Evolutionary conservation across 2,888 invertebrate species (phyloP).

Genomic region (Disparrhopalites patrizii): DNA sequence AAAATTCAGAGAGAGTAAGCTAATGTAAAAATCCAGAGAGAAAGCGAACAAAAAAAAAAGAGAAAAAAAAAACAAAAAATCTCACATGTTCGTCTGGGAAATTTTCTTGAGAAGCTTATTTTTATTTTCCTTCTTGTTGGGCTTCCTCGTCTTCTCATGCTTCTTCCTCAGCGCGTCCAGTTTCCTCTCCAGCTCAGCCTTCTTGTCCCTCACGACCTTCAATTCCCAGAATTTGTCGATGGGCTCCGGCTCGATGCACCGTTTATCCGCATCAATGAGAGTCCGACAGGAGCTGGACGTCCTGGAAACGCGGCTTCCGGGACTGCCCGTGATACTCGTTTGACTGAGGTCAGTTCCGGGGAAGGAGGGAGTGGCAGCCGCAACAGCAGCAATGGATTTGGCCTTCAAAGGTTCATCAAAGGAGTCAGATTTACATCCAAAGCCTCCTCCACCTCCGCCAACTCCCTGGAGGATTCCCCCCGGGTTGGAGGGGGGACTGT

Average conservation of each 20-base stretch:
- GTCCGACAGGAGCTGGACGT: conserved; percentile 22
- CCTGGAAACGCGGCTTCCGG: conserved; percentile 5
- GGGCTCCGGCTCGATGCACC: conserved; percentile 69
- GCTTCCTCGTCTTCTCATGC: conserved; percentile 63
- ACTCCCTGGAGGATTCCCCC: background rate
- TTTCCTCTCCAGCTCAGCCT: conserved; percentile 79
- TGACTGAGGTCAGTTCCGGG: conserved; percentile 24
- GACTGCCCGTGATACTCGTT: conserved; percentile 33
- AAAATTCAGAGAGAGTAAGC: background rate
- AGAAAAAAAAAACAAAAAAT: conserved; percentile 42
- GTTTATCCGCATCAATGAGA: conserved; percentile 50
- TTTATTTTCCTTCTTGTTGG: conserved; percentile 49
- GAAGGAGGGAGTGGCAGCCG: background rate
- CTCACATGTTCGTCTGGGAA: conserved; percentile 76
- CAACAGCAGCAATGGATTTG: background rate
- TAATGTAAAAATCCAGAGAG: background rate
- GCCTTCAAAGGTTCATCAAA: conserved; percentile 20
- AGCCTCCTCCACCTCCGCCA: no score
- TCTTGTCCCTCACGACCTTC: conserved; percentile 78
- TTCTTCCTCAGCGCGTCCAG: conserved; percentile 75
- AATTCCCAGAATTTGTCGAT: conserved; percentile 74
- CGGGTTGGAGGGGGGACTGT: conserved; percentile 21
- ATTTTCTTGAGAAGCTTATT: conserved; percentile 71
- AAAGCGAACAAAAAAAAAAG: background rate
- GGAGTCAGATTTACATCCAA: conserved; percentile 25